A percentile compares a stretch with the other conserved stretches of the same genome.
Evolutionary conservation across 2,113 vertebrate genomes (phyloP).

Genomic region (Peromyscus polionotus): DNA sequence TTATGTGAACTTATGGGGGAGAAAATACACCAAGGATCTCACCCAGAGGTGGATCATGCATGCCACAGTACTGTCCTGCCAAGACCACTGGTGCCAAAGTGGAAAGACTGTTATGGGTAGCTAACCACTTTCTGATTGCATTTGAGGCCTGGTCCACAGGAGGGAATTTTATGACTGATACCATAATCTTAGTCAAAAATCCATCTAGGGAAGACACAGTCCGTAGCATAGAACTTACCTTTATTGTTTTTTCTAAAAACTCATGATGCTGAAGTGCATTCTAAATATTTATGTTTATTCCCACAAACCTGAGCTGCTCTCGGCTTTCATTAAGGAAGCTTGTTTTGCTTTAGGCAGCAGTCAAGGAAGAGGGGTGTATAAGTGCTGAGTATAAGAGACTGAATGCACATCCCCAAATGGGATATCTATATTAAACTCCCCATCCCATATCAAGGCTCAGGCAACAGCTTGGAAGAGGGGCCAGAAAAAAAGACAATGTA

Average conservation of each 20-base stretch:
- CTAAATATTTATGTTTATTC: not conserved
- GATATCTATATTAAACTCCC: not conserved
- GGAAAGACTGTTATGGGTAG: not conserved
- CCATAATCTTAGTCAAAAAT: not conserved
- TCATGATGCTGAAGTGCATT: not conserved
- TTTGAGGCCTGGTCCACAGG: not conserved
- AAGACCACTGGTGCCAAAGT: not conserved
- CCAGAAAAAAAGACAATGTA: not conserved
- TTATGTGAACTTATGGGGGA: not conserved
- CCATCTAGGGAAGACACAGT: not conserved
- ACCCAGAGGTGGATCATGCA: not conserved
- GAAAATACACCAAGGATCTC: not conserved
- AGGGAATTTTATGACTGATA: not conserved
- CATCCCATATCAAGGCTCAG: not conserved
- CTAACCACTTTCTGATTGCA: not conserved
- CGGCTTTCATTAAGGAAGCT: not conserved
- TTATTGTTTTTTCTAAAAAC: not conserved
- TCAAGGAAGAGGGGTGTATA: not conserved
- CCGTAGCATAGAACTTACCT: not conserved
- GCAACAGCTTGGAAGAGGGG: not conserved
- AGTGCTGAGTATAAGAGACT: not conserved
- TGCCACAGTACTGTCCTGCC: not conserved
- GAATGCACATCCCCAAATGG: not conserved
- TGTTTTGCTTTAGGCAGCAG: not conserved
- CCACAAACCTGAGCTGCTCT: not conserved